Conservation (phyloP, 2,113 vertebrate species). For the Psettodes erumei region DNA sequence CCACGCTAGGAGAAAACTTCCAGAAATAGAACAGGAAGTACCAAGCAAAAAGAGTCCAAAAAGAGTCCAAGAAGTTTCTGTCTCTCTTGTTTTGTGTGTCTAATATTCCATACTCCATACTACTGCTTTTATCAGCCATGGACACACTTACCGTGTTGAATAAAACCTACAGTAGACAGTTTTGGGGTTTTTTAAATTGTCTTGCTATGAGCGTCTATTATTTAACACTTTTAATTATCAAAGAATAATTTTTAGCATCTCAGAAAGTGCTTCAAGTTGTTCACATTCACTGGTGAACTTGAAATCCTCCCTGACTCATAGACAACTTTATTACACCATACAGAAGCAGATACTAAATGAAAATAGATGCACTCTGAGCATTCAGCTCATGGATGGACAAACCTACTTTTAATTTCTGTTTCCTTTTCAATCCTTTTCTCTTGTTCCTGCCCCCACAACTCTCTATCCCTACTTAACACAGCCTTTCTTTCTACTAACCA, state of each 20-base stretch:
- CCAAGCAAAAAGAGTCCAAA: too few relatives aligned
- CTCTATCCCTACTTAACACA: neutral
- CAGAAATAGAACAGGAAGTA: too few relatives aligned
- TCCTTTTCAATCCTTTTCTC: neutral
- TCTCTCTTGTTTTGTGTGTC: neutral
- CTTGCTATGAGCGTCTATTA: neutral
- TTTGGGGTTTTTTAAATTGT: neutral
- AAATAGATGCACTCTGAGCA: neutral
- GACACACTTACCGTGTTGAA: neutral
- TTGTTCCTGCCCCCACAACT: neutral
- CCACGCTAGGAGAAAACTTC: too few relatives aligned
- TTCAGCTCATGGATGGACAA: neutral
- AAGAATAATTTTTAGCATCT: neutral
- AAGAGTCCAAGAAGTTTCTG: too few relatives aligned
- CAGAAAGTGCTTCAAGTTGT: neutral
- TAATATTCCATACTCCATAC: neutral
- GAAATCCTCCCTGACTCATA: constrained; percentile 12
- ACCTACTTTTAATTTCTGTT: neutral
- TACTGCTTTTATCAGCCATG: too few relatives aligned
- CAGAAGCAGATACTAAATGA: neutral
- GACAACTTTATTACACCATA: neutral
- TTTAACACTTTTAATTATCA: neutral
- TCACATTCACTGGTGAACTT: constrained; percentile 16
- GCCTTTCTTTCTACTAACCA: neutral
- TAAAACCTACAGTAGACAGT: neutral